Base-by-base conservation (phyloP, 2,888 invertebrate genomes). In the Hydroisotoma schaefferi region DNA sequence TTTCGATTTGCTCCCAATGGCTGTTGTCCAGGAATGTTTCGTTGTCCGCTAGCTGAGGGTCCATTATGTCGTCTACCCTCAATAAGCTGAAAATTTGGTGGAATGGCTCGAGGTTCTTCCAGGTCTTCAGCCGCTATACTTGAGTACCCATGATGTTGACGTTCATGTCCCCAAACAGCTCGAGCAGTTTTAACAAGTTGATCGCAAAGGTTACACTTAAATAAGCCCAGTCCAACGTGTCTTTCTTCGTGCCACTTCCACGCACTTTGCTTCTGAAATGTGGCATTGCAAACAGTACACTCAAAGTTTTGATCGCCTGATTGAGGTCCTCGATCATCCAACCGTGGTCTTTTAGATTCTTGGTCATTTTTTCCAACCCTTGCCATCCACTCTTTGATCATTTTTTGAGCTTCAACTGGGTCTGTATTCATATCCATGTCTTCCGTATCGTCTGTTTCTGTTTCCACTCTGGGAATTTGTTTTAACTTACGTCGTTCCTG, bases 181-280 rank as follows among this genome's bases (percentile, higher is more conserved):
- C 66, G 61, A 1, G 65, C 57, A 12, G 68, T 66, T 10, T 51
- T 59, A 10, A 63, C 61, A 8, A 68, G 37, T 12, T 56, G 48
- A 22, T 67, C 67, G 49, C 72, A 72, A 47, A 61, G 55, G n/a
- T 55, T 49, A 56, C 72, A 72, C 55, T 70, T 72, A 57, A 67
- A 72, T n/a, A 70, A 53, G n/a, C 61, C 65, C 20, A 59, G 48
- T 10, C 69, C 70, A 23, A 70, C 62, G 23, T 72, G 72, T 12
- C 68, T 67, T 18, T 68, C 60, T 55, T 65, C 67, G 52, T 72
- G 72, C 72, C 72, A 72, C n/a, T 57, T 56, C 68, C 64, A 69
- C 23, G 65, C 64, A 2, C 55, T 33, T 18, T 61, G 55, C 3
- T 65, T 61, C 18, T 61, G 57, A 57, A 71, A 70, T 12, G 48